Evolutionary conservation across 2,888 invertebrate species (phyloP).

Genomic region (Silvanus unidentatus): DNA sequence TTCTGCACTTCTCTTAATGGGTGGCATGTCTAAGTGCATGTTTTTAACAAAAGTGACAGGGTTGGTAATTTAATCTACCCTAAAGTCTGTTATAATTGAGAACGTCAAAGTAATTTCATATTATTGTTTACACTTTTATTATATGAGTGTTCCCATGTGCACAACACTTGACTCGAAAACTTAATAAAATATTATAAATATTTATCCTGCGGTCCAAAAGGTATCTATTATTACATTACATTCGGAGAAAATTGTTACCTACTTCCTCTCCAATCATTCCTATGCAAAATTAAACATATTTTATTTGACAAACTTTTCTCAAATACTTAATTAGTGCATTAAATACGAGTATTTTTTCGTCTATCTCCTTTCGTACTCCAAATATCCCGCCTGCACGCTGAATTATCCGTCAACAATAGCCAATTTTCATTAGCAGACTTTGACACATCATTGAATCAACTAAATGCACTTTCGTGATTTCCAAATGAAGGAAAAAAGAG

Average conservation of each 20-base stretch:
- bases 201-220: constrained; percentile 23
- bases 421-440: constrained; percentile 25
- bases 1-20: constrained; percentile 5
- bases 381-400: too few species aligned
- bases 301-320: too few species aligned
- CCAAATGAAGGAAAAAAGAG: constrained; percentile 5
- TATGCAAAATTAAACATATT: too few species aligned
- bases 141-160: constrained; percentile 39
- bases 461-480: constrained; percentile 24
- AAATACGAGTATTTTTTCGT: too few species aligned
- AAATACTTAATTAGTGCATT: too few species aligned
- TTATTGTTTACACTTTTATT: constrained; percentile 35
- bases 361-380: too few species aligned
- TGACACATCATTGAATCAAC: constrained; percentile 20
- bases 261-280: too few species aligned
- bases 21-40: constrained; percentile 9
- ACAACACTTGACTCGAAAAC: constrained; percentile 36
- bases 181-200: constrained; percentile 33
- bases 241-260: too few species aligned
- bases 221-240: constrained; percentile 2
- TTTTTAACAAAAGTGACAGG: constrained; percentile 4
- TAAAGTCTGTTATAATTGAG: constrained; percentile 23
- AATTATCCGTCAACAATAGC: constrained; percentile 24
- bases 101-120: constrained; percentile 31
- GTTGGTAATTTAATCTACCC: constrained; percentile 27